Evolutionary conservation across 2,888 invertebrate species (phyloP).

Genomic region (Ischnura elegans): DNA sequence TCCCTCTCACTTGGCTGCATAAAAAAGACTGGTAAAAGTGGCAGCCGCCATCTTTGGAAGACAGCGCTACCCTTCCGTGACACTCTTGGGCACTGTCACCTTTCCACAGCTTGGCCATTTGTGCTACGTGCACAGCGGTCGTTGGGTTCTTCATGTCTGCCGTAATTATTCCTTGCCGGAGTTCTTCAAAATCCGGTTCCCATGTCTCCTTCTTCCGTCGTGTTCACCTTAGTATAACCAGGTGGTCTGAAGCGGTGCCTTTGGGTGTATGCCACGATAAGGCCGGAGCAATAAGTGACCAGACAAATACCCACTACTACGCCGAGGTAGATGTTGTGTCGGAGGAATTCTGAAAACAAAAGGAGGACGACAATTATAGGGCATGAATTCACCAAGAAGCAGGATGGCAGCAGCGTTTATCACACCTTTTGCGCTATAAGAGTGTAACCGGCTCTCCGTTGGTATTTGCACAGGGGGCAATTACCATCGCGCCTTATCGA

Average conservation of each 20-base stretch:
- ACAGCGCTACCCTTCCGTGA: background rate
- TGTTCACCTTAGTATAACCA: background rate
- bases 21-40: background rate
- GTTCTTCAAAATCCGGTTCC: background rate
- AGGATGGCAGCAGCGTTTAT: no score
- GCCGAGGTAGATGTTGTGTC: constrained; percentile 81
- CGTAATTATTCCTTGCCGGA: background rate
- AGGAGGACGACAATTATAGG: background rate
- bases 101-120: background rate
- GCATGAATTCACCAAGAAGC: background rate
- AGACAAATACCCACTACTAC: constrained; percentile 81
- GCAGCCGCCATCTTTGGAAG: background rate
- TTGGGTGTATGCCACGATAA: constrained; percentile 80
- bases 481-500: no score
- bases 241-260: constrained; percentile 76
- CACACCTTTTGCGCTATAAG: no score
- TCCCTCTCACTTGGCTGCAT: background rate
- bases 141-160: background rate
- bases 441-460: no score
- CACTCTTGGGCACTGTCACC: background rate
- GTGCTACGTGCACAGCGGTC: no score
- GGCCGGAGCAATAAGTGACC: constrained; percentile 81
- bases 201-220: background rate
- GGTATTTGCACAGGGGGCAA: no score
- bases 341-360: constrained; percentile 79